phyloP scores from a whole-genome alignment of 2,888 invertebrate species.

The Stenodema calcarata region DNA sequence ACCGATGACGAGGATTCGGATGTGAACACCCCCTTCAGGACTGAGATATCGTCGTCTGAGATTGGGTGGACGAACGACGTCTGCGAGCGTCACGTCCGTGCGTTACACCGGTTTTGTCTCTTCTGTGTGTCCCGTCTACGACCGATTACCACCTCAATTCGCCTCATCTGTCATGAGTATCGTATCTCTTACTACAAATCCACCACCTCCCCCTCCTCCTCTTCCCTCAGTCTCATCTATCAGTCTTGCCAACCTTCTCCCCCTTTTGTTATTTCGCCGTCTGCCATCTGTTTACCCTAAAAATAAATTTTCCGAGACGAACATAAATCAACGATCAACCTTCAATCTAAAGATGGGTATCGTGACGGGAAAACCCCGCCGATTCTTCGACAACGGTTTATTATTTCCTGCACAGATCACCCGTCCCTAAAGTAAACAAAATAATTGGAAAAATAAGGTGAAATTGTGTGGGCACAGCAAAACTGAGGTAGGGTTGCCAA shows the following conservation, averaged over 20 bases:
- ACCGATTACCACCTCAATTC: neutral
- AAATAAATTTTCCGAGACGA: neutral
- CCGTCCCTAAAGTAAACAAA: no score
- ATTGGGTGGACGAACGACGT: neutral
- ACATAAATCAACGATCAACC: no score
- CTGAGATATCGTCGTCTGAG: neutral
- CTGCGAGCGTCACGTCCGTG: neutral
- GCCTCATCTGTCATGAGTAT: neutral
- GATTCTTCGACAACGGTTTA: no score
- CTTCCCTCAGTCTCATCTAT: neutral
- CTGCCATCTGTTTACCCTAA: neutral
- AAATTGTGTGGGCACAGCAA: no score
- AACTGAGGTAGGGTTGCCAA: no score
- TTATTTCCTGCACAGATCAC: no score
- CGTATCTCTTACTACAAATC: neutral
- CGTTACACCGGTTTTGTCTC: neutral
- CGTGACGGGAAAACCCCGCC: no score
- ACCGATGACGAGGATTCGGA: conserved; percentile 10
- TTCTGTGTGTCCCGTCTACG: neutral
- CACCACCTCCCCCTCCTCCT: neutral
- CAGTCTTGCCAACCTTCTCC: neutral
- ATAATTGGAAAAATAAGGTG: no score
- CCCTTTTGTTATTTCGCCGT: neutral
- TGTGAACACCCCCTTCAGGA: neutral
- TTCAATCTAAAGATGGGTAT: no score